Base-by-base conservation (phyloP, 2,113 vertebrate genomes). In the Lycaon pictus region DNA sequence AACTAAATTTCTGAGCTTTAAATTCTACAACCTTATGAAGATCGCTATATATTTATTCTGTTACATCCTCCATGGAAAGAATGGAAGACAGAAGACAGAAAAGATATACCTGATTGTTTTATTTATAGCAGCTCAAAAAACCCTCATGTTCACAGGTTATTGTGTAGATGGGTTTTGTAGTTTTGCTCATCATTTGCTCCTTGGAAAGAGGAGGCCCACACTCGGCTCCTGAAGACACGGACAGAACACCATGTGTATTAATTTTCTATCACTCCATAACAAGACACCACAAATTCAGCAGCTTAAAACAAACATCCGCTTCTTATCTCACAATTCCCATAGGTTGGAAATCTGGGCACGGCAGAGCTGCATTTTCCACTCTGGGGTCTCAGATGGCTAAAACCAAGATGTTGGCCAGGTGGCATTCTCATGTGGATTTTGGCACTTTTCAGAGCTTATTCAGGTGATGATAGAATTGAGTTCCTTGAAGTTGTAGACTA, bases 1-100 rank as follows among this genome's bases (percentile, higher is more conserved):
- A 90, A 80, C 25, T 37, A 94, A 76, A 65, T 84, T 93, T 93
- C 43, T 84, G 62, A 86, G 13, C 1, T 95, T 97, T 96, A 86
- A 88, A 69, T 84, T 92, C 43, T 85, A 3, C 4, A 60, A 56
- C 10, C 56, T 55, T 92, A 56, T 32, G 48, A 92, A 92, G n/a
- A 71, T 92, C 13, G 23, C 3, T 65, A 0, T 92, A 65, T 37
- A 5, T 71, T 74, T 91, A n/a, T 92, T 86, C 37, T 94, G 56
- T 74, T 7, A 79, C 43, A 29, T 51, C 43, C 25, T 87, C 83
- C 67, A 96, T 80, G 58, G 88, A 91, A 95, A 72, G 35, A 0
- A 55, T 63, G 4, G 71, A 65, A 93, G 83, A 80, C 20, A 71
- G 37, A 69, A 62, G 83, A 80, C 20, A 71, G n/a, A 69, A 62